phyloP scores from a whole-genome alignment of 2,113 vertebrate species.

The Isichthys henryi region DNA sequence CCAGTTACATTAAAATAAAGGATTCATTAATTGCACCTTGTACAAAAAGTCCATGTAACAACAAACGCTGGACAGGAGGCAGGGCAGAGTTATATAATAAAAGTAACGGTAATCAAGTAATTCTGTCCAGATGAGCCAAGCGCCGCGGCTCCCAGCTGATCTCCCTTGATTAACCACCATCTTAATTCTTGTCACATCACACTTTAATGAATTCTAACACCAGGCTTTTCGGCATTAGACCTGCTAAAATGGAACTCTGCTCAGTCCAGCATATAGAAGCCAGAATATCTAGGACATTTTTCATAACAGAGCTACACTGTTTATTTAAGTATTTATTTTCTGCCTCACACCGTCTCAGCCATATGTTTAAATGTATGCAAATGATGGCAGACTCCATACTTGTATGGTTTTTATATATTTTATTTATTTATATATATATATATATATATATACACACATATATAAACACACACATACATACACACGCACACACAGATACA shows the following conservation, averaged over 20 bases:
- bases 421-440: neutral
- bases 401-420: neutral
- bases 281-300: constrained; percentile 35
- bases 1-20: constrained; percentile 2
- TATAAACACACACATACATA: no score
- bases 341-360: neutral
- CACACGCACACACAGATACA: neutral
- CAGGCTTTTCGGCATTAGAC: constrained; percentile 34
- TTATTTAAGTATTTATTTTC: neutral
- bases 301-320: neutral
- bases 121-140: constrained; percentile 5
- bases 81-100: constrained; percentile 3
- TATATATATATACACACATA: neutral
- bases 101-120: neutral
- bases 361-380: neutral
- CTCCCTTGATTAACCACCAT: constrained; percentile 12
- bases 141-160: constrained; percentile 21
- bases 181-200: constrained; percentile 46
- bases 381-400: neutral
- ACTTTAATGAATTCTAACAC: constrained; percentile 53
- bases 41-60: neutral
- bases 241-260: constrained; percentile 44
- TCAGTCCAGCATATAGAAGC: constrained; percentile 41
- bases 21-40: constrained; percentile 1
- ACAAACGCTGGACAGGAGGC: neutral